Evolutionary conservation across 2,888 invertebrate species (phyloP), one percentile per base, ranked within the genome.

Genomic region (Ditula angustiorana): DNA sequence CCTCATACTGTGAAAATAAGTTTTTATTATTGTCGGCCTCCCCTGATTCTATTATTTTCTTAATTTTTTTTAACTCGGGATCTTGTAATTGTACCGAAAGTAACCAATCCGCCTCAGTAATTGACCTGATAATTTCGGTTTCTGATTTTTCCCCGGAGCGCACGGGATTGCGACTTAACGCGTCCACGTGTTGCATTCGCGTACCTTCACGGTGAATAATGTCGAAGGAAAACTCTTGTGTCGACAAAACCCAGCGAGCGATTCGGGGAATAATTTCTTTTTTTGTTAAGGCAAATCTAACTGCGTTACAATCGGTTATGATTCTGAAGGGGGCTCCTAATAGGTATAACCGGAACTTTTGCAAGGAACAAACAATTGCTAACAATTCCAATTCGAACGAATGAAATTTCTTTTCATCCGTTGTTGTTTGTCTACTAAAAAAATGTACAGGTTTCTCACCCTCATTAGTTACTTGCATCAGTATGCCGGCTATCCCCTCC

Each of bases 191-290:
- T n/a, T n/a, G n/a, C n/a, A n/a, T n/a, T n/a, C n/a, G n/a, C n/a
- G n/a, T n/a, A n/a, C n/a, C n/a, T n/a, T n/a, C n/a, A n/a, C n/a
- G n/a, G n/a, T n/a, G n/a, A n/a, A n/a, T n/a, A n/a, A n/a, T n/a
- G n/a, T n/a, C n/a, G n/a, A n/a, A n/a, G n/a, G 35, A 71, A 64
- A 74, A 81, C 46, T 82, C 80, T 61, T 76, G 77, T 1, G 74
- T 65, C 16, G 19, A 33, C 7, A 80, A 30, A 73, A 78, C 80
- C 80, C 82, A 80, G 26, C 78, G 62, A 4, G 71, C 78, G 10
- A 83, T 77, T 37, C 78, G 50, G 1, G 80, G 78, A 11, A 72
- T 68, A 19, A 75, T 59, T 7, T 75, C 73, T 55, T 70, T 73
- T 69, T 78, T 79, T 7, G 63, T 67, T 19, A 78, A 64, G 0